A percentile compares a stretch with the other conserved stretches of the same genome.
These are phyloP conservation scores for Acanthosepion pharaonis DNA, from an alignment of 2,888 invertebrate species.

Conservation along the genomic window DNA sequence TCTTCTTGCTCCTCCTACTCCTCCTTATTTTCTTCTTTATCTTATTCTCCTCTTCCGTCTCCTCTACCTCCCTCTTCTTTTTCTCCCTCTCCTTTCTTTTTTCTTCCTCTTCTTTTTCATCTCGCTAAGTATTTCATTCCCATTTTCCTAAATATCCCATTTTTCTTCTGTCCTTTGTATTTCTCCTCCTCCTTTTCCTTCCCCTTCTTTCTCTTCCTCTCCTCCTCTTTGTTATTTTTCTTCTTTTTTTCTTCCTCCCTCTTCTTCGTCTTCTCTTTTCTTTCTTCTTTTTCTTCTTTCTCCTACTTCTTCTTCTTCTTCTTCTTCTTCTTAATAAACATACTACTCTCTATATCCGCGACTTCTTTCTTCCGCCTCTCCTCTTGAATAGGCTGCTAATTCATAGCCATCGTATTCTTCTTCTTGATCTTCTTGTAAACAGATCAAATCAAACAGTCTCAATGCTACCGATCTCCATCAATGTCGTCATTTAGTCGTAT, in stretches of 20 bases:
- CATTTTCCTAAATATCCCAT: background rate
- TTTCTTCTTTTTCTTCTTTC: background rate
- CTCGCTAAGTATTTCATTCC: background rate
- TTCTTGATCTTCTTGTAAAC: too few relatives aligned
- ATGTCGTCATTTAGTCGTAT: too few relatives aligned
- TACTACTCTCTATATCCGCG: background rate
- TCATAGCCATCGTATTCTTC: too few relatives aligned
- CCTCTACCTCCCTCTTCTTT: background rate
- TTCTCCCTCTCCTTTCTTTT: background rate
- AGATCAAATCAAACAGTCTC: too few relatives aligned
- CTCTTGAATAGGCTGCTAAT: too few relatives aligned
- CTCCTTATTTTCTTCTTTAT: background rate
- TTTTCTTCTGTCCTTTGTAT: background rate
- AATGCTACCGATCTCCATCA: too few relatives aligned
- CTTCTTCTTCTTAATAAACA: background rate
- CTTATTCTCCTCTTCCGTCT: background rate
- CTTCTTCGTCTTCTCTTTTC: background rate
- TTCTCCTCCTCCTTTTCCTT: background rate
- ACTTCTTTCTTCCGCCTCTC: too few relatives aligned
- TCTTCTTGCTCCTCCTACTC: background rate
- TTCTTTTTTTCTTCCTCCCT: background rate
- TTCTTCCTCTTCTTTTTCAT: background rate
- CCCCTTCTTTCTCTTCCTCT: background rate
- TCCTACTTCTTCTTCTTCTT: background rate
- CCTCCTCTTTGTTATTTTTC: background rate